These are phyloP conservation scores for Drosophila sp. DNA, from an alignment of 1,140 invertebrate genomes.

Conservation along the genomic window DNA sequence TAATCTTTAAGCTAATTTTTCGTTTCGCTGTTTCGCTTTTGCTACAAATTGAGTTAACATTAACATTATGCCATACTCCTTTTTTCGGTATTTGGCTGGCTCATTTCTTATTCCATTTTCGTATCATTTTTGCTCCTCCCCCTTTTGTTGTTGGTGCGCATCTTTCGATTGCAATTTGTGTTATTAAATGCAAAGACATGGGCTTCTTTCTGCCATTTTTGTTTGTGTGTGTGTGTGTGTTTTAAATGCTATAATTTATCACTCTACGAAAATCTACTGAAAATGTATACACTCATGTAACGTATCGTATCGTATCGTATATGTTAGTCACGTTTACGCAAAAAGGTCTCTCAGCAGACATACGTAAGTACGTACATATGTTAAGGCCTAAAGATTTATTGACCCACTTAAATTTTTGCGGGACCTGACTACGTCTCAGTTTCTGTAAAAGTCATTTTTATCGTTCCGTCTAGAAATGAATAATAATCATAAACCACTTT, in stretches of 20 bases:
- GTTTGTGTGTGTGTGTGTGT: neutral
- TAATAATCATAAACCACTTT: slow-evolving; percentile 13
- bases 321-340: slow-evolving; percentile 49
- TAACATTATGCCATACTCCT: neutral
- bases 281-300: slow-evolving; percentile 14
- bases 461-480: neutral
- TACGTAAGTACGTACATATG: slow-evolving; percentile 27
- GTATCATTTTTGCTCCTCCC: slow-evolving; percentile 28
- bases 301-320: slow-evolving; percentile 16
- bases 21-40: neutral
- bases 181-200: slow-evolving; percentile 72
- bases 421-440: neutral
- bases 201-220: slow-evolving; percentile 7
- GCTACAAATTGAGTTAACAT: slow-evolving; percentile 61
- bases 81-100: neutral
- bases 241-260: slow-evolving; percentile 61
- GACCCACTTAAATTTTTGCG: slow-evolving; percentile 33
- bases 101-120: slow-evolving; percentile 70
- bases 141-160: slow-evolving; percentile 40
- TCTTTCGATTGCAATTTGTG: slow-evolving; percentile 75
- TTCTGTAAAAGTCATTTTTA: neutral
- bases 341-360: slow-evolving; percentile 35
- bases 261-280: slow-evolving; percentile 26
- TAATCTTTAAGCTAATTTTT: slow-evolving; percentile 2
- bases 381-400: slow-evolving; percentile 54